phyloP scores from a whole-genome alignment of 2,113 vertebrate genomes.

The Axis porcinus region DNA sequence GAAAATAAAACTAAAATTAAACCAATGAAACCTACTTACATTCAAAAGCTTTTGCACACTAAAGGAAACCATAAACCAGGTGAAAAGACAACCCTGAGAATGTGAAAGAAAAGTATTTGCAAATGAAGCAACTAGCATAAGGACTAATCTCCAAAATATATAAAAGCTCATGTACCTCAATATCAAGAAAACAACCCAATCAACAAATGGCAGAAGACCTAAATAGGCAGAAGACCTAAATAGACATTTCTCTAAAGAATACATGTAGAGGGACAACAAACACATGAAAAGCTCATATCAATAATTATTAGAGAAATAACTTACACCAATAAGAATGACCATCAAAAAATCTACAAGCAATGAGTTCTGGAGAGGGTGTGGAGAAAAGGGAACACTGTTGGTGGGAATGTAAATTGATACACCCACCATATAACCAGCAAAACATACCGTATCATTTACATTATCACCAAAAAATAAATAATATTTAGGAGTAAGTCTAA shows the following conservation, averaged over 20 bases:
- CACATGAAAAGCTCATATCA: neutral
- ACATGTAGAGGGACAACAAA: neutral
- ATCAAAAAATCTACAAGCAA: neutral
- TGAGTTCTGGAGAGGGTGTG: neutral
- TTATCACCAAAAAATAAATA: conserved; percentile 1
- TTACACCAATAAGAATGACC: neutral
- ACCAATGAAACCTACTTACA: neutral
- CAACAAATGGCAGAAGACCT: neutral
- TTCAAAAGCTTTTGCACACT: neutral
- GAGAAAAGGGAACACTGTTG: neutral
- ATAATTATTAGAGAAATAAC: neutral
- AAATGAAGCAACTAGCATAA: neutral
- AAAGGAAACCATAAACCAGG: neutral
- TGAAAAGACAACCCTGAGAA: neutral
- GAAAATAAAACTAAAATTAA: neutral
- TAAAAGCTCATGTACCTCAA: neutral
- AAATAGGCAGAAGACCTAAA: neutral
- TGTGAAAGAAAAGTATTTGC: neutral
- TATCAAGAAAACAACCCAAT: neutral
- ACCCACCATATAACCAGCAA: neutral
- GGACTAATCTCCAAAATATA: neutral
- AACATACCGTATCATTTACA: neutral
- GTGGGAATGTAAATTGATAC: neutral
- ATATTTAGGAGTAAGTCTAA: neutral
- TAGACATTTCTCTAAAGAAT: neutral